Base-by-base conservation (phyloP, 2,113 vertebrate genomes). In the Mungos mungo region DNA sequence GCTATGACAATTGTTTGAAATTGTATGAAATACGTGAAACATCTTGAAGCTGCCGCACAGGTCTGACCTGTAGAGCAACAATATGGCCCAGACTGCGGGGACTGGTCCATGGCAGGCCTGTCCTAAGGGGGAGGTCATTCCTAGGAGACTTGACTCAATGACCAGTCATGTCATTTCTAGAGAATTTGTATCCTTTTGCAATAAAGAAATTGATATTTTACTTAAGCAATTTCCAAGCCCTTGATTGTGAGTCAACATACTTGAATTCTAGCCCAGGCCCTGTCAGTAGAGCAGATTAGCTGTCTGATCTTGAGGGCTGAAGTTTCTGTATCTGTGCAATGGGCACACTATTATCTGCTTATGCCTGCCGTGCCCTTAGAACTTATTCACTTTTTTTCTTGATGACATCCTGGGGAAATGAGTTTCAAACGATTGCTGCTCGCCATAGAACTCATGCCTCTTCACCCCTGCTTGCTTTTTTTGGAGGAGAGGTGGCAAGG, bases 341-440 rank as follows among this genome's bases (percentile, higher is more conserved):
- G 65, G 41, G 63, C 74, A 65, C 15, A 29, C 47, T 93, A 15
- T 74, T 84, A 57, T 38, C 81, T 79, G 33, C 66, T 47, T 60
- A 38, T 63, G 50, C 2, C 45, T 6, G 35, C 41, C 38, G 23
- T 41, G 33, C 69, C 13, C 57, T 79, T 88, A 68, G 85, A 91
- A 82, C 68, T 94, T 79, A 72, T 88, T 79, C 35, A 52, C 69
- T 35, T 15, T 94, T 94, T 76, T 93, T 72, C 50, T 84, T 93
- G 65, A 66, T 12, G 21, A 27, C 16, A 57, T 50, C 50, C 50
- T 77, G 41, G 79, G 45, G 88, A 77, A 79, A 57, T 33, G 35
- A 84, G 76, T 92, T 84, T 93, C 57, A 88, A 52, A 89, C 86
- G 16, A 45, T 12, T 3, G n/a, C 41, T 90, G 3, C 57, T 83